Evolutionary conservation across 1,140 invertebrate species (phyloP).

Genomic region (Diachasma alloeum): DNA sequence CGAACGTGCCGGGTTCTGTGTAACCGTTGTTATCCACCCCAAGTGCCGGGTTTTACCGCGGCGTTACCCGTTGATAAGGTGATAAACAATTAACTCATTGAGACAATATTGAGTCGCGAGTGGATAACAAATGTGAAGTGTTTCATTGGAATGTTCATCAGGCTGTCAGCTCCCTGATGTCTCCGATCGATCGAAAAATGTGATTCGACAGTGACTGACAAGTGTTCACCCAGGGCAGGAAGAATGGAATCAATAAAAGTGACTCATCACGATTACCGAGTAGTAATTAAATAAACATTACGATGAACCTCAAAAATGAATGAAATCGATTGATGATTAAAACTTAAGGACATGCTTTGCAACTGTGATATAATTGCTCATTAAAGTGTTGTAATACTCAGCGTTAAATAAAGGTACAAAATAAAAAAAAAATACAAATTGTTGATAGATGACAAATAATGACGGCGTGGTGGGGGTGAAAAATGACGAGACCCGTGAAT

Average conservation of each 20-base stretch:
- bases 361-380: neutral
- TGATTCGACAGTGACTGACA: neutral
- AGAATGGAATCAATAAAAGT: neutral
- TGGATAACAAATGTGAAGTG: conserved; percentile 15
- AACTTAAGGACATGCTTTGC: neutral
- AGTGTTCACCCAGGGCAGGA: neutral
- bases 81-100: neutral
- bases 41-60: neutral
- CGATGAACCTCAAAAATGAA: neutral
- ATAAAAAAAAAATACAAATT: neutral
- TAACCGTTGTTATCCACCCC: conserved; percentile 40
- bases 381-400: neutral
- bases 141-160: neutral
- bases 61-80: neutral
- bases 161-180: neutral
- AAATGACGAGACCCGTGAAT: neutral
- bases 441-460: neutral
- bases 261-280: neutral
- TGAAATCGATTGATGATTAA: neutral
- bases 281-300: neutral
- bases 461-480: neutral
- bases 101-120: neutral
- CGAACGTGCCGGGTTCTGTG: conserved; percentile 51
- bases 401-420: neutral
- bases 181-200: neutral